These are phyloP conservation scores for Nomada goodeniana DNA, from an alignment of 2,888 invertebrate species.

Conservation along the genomic window DNA sequence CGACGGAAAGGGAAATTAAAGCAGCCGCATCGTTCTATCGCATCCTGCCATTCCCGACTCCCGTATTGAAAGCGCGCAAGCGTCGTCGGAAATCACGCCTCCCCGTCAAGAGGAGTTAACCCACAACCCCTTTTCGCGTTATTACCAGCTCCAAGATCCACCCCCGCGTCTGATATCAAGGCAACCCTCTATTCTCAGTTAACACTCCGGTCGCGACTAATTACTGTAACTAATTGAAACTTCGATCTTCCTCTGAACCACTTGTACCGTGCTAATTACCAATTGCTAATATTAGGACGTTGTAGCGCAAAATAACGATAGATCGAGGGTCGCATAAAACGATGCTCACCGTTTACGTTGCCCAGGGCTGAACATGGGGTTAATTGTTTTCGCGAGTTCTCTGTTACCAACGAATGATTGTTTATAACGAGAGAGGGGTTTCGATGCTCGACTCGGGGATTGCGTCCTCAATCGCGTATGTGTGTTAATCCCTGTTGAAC, in stretches of 20 bases:
- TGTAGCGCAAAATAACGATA: constrained; percentile 27
- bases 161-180: constrained; percentile 72
- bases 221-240: constrained; percentile 82
- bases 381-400: constrained; percentile 28
- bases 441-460: neutral
- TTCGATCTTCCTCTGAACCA: constrained; percentile 65
- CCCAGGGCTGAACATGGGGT: neutral
- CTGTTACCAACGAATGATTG: neutral
- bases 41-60: constrained; percentile 24
- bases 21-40: neutral
- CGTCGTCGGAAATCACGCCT: constrained; percentile 79
- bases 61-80: constrained; percentile 73
- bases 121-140: constrained; percentile 72
- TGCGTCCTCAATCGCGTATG: too few species aligned
- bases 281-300: constrained; percentile 68
- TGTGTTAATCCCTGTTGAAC: neutral
- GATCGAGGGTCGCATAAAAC: constrained; percentile 27
- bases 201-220: constrained; percentile 81
- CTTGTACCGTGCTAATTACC: constrained; percentile 71
- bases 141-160: constrained; percentile 71
- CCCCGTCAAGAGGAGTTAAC: constrained; percentile 58
- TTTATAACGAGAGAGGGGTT: neutral
- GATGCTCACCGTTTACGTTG: constrained; percentile 27
- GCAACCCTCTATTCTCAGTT: constrained; percentile 78
- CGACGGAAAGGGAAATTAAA: constrained; percentile 7